Evolutionary conservation across 2,113 vertebrate genomes (phyloP).

Genomic region (Alligator sinensis): DNA sequence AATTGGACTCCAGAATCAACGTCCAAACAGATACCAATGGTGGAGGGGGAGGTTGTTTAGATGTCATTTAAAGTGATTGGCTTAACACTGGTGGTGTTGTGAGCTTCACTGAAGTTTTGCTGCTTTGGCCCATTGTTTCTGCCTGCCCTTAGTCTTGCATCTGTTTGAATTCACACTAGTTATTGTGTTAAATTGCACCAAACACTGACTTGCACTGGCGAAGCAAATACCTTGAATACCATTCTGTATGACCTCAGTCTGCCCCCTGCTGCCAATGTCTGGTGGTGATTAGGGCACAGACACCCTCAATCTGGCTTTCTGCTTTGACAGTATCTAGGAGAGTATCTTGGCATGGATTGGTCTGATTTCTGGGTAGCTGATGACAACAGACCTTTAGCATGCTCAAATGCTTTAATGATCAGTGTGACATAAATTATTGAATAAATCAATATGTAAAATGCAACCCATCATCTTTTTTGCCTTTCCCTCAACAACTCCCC

Average conservation of each 20-base stretch:
- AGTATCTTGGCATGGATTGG: neutral
- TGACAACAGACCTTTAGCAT: neutral
- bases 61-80: too few relatives aligned
- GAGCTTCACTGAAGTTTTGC: too few relatives aligned
- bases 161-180: too few relatives aligned
- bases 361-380: neutral
- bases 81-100: too few relatives aligned
- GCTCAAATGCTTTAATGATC: neutral
- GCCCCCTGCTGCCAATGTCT: neutral
- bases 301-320: neutral
- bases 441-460: neutral
- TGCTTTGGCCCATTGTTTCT: too few relatives aligned
- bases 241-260: neutral
- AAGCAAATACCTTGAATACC: fast-evolving
- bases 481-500: too few relatives aligned
- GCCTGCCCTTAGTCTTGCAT: too few relatives aligned
- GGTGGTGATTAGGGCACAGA: neutral
- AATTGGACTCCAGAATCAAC: neutral
- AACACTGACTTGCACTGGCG: fast-evolving
- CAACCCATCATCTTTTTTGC: neutral
- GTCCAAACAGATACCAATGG: neutral
- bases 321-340: neutral
- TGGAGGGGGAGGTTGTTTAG: too few relatives aligned
- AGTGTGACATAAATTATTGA: neutral
- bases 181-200: neutral